phyloP scores from a whole-genome alignment of 2,797 vertebrate species.

The Antennarius maculatus region DNA sequence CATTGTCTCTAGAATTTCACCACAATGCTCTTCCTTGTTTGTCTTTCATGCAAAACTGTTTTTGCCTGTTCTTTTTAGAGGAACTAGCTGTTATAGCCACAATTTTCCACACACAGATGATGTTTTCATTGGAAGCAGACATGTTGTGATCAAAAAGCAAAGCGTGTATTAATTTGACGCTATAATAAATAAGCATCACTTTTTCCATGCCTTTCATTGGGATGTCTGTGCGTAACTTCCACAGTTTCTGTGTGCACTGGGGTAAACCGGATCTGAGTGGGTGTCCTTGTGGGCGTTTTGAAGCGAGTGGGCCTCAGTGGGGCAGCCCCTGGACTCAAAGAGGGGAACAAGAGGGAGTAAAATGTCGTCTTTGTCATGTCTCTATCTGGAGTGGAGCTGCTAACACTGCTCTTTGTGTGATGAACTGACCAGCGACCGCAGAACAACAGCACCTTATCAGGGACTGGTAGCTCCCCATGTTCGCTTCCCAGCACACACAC shows the following conservation, averaged over 20 bases:
- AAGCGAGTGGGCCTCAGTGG: slow-evolving; percentile 29
- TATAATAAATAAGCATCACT: too few relatives aligned
- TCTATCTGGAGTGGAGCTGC: slow-evolving; percentile 54
- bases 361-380: slow-evolving; percentile 72
- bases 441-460: slow-evolving; percentile 66
- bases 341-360: slow-evolving; percentile 68
- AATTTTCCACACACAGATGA: not conserved
- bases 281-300: not conserved
- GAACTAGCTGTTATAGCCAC: not conserved
- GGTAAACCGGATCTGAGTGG: not conserved
- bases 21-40: slow-evolving; percentile 1
- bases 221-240: not conserved
- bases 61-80: not conserved
- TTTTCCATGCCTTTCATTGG: too few relatives aligned
- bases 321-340: slow-evolving; percentile 63
- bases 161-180: not conserved
- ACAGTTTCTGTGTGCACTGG: not conserved
- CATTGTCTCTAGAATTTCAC: not conserved
- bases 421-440: slow-evolving; percentile 48
- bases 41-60: not conserved
- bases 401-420: slow-evolving; percentile 64
- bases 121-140: slow-evolving; percentile 2
- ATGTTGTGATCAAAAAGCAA: not conserved
- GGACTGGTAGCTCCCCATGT: slow-evolving; percentile 24
- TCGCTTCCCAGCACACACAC: slow-evolving; percentile 2